Evolutionary conservation across 2,113 vertebrate species (phyloP).

Genomic region (Ellobius talpinus): DNA sequence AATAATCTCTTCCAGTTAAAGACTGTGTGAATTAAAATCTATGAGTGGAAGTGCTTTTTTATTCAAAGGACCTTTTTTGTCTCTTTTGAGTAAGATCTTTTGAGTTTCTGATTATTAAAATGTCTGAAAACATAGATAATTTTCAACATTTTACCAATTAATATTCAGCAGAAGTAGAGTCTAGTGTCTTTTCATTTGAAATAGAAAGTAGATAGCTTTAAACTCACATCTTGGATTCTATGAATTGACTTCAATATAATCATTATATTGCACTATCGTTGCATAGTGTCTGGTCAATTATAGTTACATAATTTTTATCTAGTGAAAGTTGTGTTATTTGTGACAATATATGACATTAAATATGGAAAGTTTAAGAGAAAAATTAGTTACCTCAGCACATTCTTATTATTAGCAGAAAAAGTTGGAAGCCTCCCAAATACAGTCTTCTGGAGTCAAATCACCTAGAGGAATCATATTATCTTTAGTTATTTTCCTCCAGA

Average conservation of each 20-base stretch:
- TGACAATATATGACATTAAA: not conserved
- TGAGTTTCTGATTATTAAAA: conserved; percentile 38
- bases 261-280: not conserved
- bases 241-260: not conserved
- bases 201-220: not conserved
- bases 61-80: not conserved
- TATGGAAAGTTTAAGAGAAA: not conserved
- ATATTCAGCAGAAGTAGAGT: not conserved
- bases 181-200: conserved; percentile 53
- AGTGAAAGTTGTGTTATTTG: not conserved
- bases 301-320: conserved; percentile 13
- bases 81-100: conserved; percentile 49
- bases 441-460: not conserved
- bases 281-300: not conserved
- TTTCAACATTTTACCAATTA: conserved; percentile 17
- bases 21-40: conserved; percentile 39
- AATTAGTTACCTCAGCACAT: not conserved
- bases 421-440: not conserved
- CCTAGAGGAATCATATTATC: not conserved
- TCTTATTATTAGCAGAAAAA: not conserved
- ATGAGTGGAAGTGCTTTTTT: conserved; percentile 44
- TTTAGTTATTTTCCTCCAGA: conserved; percentile 10
- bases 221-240: not conserved
- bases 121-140: conserved; percentile 58
- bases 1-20: conserved; percentile 35